phyloP scores from a whole-genome alignment of 2,113 vertebrate genomes.

The Cebidichthys violaceus region DNA sequence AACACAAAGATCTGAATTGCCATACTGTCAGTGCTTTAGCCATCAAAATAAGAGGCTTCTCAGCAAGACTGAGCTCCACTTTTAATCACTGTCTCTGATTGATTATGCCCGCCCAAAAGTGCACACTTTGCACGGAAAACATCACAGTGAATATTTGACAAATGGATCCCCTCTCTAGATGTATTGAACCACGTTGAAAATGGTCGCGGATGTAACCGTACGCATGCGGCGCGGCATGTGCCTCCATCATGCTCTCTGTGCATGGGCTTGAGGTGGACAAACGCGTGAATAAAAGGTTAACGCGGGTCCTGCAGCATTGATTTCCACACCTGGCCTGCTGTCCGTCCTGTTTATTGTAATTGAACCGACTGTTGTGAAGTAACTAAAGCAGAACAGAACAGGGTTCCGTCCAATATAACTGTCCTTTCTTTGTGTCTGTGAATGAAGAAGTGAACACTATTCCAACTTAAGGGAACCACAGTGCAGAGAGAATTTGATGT shows the following conservation, averaged over 20 bases:
- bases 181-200: conserved; percentile 61
- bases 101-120: conserved; percentile 69
- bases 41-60: conserved; percentile 72
- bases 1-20: conserved; percentile 66
- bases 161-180: conserved; percentile 68
- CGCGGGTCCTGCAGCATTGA: conserved; percentile 28
- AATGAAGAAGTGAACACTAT: conserved; percentile 24
- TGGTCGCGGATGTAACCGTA: conserved; percentile 38
- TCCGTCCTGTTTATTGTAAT: conserved; percentile 24
- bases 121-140: conserved; percentile 74
- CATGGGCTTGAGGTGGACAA: conserved; percentile 7
- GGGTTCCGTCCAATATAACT: conserved; percentile 7
- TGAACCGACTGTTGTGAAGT: conserved; percentile 12
- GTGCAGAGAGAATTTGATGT: conserved; percentile 47
- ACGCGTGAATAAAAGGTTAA: conserved; percentile 37
- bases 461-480: conserved; percentile 11
- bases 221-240: conserved; percentile 37
- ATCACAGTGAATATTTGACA: conserved; percentile 79
- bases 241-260: conserved; percentile 19
- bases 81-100: conserved; percentile 80
- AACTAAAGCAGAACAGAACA: conserved; percentile 27
- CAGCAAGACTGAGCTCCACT: conserved; percentile 70
- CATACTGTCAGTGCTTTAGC: conserved; percentile 60
- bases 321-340: conserved; percentile 15
- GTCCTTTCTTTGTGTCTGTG: conserved; percentile 12